A percentile compares a stretch with the other conserved stretches of the same genome.
These are phyloP conservation scores for Hemaris fuciformis DNA, from an alignment of 2,888 invertebrate species.

Conservation along the genomic window DNA sequence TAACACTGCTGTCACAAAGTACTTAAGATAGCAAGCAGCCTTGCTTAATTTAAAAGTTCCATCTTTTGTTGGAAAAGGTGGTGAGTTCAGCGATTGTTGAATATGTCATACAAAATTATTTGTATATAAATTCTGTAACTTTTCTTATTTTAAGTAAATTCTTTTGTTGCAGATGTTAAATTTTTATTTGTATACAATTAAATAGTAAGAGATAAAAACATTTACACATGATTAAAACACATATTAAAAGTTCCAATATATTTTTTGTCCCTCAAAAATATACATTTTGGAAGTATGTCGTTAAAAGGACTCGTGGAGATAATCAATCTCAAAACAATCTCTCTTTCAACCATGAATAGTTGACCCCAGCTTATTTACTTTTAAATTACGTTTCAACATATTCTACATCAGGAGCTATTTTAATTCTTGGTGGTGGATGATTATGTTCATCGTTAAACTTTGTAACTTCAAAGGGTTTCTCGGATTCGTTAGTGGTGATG, in stretches of 20 bases:
- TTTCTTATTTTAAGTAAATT: not conserved
- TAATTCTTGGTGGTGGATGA: conserved; percentile 45
- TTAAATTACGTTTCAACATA: not conserved
- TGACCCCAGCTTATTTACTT: too few species aligned
- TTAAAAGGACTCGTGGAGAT: too few species aligned
- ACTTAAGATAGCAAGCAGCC: too few species aligned
- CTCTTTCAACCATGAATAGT: too few species aligned
- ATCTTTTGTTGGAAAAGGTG: too few species aligned
- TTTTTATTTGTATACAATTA: not conserved
- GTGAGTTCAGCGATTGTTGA: not conserved
- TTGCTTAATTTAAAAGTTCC: too few species aligned
- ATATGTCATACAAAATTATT: not conserved
- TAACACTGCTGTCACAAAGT: too few species aligned
- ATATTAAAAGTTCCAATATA: not conserved
- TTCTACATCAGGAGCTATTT: conserved; percentile 25
- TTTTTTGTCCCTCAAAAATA: too few species aligned
- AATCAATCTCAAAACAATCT: too few species aligned
- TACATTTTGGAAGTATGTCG: too few species aligned
- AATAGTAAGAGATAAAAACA: not conserved
- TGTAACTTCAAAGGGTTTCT: conserved; percentile 39
- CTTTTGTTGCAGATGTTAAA: not conserved
- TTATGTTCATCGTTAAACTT: conserved; percentile 43
- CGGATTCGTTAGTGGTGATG: conserved; percentile 45
- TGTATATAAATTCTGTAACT: not conserved
- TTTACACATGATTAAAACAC: too few species aligned